Evolutionary conservation across 1,140 invertebrate genomes (phyloP).

Genomic region (Achroia grisella): DNA sequence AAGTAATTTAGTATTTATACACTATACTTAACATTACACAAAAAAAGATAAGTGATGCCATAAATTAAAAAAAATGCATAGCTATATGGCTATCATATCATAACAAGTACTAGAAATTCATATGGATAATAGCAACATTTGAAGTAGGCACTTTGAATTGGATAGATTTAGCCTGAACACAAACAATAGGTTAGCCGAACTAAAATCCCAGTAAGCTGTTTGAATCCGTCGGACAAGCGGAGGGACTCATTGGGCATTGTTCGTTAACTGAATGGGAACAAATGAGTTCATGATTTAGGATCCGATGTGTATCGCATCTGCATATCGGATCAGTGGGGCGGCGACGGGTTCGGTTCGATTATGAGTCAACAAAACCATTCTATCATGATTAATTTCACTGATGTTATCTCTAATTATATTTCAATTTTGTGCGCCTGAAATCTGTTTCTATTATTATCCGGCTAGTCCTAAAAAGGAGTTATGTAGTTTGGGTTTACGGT

Average conservation of each 20-base stretch:
- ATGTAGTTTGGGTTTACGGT: neutral
- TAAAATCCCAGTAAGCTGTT: conserved; percentile 34
- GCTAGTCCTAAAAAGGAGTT: too few species aligned
- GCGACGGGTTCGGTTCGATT: conserved; percentile 30
- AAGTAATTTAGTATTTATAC: too few species aligned
- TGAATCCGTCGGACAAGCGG: conserved; percentile 24
- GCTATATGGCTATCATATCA: too few species aligned
- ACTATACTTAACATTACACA: too few species aligned
- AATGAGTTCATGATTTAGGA: conserved; percentile 59
- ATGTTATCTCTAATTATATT: too few species aligned
- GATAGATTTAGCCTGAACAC: conserved; percentile 12
- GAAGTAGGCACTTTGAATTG: conserved; percentile 3
- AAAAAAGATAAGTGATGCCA: too few species aligned
- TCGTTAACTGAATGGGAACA: conserved; percentile 58
- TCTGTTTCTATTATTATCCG: too few species aligned
- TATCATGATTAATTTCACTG: too few species aligned
- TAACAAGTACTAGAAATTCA: too few species aligned
- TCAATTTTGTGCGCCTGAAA: too few species aligned
- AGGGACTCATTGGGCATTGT: conserved; percentile 40
- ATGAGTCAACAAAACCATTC: conserved; percentile 24
- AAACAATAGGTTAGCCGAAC: conserved; percentile 23
- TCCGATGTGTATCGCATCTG: conserved; percentile 34
- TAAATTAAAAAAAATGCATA: too few species aligned
- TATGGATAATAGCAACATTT: neutral
- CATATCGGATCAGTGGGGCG: conserved; percentile 16